phyloP scores from a whole-genome alignment of 2,797 vertebrate species.

The Liparis tanakae region DNA sequence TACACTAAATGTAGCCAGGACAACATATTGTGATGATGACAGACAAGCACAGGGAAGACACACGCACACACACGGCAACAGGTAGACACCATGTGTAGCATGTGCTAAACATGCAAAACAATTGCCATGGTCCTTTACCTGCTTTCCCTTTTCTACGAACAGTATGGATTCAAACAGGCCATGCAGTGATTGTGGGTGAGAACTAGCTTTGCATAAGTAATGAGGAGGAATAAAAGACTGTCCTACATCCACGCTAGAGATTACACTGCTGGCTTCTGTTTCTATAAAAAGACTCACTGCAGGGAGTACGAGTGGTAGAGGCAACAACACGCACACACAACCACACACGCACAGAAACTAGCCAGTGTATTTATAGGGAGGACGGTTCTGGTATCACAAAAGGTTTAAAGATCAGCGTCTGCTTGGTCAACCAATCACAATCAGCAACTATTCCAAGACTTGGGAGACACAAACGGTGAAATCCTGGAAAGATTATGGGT shows the following conservation, averaged over 20 bases:
- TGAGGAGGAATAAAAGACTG: slow-evolving; percentile 72
- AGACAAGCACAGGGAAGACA: not conserved
- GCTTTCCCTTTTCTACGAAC: slow-evolving; percentile 37
- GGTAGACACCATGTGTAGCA: not conserved
- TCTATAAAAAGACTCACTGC: slow-evolving; percentile 79
- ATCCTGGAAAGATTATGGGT: slow-evolving; percentile 50
- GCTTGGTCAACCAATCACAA: slow-evolving; percentile 57
- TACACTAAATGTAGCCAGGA: not conserved
- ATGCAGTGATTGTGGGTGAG: slow-evolving; percentile 59
- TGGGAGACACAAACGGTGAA: slow-evolving; percentile 52
- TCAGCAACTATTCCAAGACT: slow-evolving; percentile 48
- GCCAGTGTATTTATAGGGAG: slow-evolving; percentile 64
- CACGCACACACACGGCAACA: no score
- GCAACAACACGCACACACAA: slow-evolving; percentile 27
- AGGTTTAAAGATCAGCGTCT: slow-evolving; percentile 56
- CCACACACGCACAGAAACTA: slow-evolving; percentile 58
- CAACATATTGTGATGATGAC: not conserved
- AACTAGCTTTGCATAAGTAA: slow-evolving; percentile 77
- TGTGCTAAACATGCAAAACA: slow-evolving; percentile 8
- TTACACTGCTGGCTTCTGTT: slow-evolving; percentile 76
- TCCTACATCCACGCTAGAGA: slow-evolving; percentile 76
- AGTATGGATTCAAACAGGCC: slow-evolving; percentile 50
- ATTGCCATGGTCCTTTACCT: slow-evolving; percentile 14
- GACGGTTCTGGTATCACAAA: slow-evolving; percentile 58
- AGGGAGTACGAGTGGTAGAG: slow-evolving; percentile 71